Percentiles rank a stretch among this genome's conserved stretches.
These are phyloP conservation scores for Cryptocheilus praepositus DNA, from an alignment of 2,888 invertebrate species.

Conservation along the genomic window DNA sequence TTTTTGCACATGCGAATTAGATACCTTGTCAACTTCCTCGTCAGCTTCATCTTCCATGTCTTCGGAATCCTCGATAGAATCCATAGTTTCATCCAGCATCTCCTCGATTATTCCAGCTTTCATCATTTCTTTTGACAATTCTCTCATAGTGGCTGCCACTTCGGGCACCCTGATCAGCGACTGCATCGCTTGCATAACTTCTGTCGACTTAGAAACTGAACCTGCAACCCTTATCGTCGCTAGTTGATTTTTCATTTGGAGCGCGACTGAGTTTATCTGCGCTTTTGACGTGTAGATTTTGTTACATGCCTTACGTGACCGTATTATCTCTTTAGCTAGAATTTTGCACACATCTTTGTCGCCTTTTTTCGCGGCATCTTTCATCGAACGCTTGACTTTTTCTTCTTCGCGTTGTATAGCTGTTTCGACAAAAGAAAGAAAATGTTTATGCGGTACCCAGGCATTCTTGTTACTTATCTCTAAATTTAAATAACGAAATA, in stretches of 20 bases:
- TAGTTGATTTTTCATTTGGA: slow-evolving; percentile 99
- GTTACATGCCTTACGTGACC: slow-evolving; percentile 90
- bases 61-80: slow-evolving; percentile 92
- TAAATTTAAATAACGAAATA: too few species aligned
- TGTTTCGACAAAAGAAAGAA: slow-evolving; percentile 69
- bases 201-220: slow-evolving; percentile 94
- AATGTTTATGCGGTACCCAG: neutral
- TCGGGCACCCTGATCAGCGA: slow-evolving; percentile 92
- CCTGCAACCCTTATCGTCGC: slow-evolving; percentile 97
- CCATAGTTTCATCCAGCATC: slow-evolving; percentile 99
- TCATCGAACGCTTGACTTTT: slow-evolving; percentile 94
- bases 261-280: slow-evolving; percentile 95
- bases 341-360: slow-evolving; percentile 96
- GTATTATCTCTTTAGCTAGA: slow-evolving; percentile 93
- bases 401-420: slow-evolving; percentile 98
- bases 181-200: slow-evolving; percentile 99
- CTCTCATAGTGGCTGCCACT: slow-evolving; percentile 96
- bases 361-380: slow-evolving; percentile 96
- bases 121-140: slow-evolving; percentile 99
- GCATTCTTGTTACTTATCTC: neutral
- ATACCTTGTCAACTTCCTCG: slow-evolving; percentile 92
- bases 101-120: slow-evolving; percentile 99
- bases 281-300: slow-evolving; percentile 98
- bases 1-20: neutral
- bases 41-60: slow-evolving; percentile 98